Percentiles rank a stretch among this genome's conserved stretches.
phyloP scores from a whole-genome alignment of 2,888 invertebrate genomes.

The Dryocosmus kuriphilus region DNA sequence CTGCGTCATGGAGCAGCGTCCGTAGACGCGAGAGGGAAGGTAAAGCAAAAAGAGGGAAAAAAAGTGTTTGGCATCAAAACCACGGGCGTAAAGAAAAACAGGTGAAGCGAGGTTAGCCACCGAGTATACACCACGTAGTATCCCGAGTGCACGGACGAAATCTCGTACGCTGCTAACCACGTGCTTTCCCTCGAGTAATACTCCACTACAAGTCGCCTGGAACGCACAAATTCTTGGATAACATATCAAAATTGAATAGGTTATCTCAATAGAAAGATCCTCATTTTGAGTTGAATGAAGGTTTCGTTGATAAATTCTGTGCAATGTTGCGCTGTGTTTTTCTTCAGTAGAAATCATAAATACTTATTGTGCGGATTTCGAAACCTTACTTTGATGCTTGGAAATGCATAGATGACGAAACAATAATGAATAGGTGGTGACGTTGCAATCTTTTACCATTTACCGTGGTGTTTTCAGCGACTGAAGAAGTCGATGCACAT shows the following conservation, averaged over 20 bases:
- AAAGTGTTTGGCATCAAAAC: constrained; percentile 49
- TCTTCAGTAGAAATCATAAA: not conserved
- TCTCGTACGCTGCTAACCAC: constrained; percentile 38
- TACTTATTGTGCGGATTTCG: constrained; percentile 22
- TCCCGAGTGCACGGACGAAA: constrained; percentile 3
- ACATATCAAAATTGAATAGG: not conserved
- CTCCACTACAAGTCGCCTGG: not conserved
- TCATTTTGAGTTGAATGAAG: not conserved
- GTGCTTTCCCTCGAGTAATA: constrained; percentile 13
- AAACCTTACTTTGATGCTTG: not conserved
- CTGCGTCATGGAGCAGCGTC: constrained; percentile 46
- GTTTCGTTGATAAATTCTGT: constrained; percentile 3
- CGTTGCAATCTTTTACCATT: constrained; percentile 35
- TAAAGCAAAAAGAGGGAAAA: constrained; percentile 38
- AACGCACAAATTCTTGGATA: not conserved
- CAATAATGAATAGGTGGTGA: constrained; percentile 51
- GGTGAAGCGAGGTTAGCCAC: constrained; percentile 50
- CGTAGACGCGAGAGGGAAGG: constrained; percentile 18
- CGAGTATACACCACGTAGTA: constrained; percentile 15
- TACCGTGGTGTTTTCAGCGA: constrained; percentile 10
- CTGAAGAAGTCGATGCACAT: constrained; percentile 17
- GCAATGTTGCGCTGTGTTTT: not conserved
- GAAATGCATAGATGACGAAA: constrained; percentile 45
- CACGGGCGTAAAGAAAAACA: constrained; percentile 53
- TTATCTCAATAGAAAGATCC: not conserved